Percentiles rank a stretch among this genome's conserved stretches.
phyloP scores from a whole-genome alignment of 2,113 vertebrate genomes.

The Nipponia nippon region DNA sequence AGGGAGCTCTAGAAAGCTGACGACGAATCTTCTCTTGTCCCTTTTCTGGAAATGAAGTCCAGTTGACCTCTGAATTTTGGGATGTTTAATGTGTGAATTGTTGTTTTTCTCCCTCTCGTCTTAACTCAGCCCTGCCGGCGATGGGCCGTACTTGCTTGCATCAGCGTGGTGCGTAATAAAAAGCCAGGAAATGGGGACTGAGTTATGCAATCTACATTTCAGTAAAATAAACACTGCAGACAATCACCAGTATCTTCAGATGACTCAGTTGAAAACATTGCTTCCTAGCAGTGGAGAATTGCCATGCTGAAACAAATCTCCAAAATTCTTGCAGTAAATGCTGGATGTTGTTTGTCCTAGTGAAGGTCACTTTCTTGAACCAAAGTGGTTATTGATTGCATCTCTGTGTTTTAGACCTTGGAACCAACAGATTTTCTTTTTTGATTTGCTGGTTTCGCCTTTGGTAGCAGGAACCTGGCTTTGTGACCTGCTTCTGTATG shows the following conservation, averaged over 20 bases:
- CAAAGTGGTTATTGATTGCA: not conserved
- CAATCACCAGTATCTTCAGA: constrained; percentile 32
- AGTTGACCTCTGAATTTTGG: not conserved
- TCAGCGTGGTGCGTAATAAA: not conserved
- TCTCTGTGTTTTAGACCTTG: not conserved
- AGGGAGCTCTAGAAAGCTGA: constrained; percentile 18
- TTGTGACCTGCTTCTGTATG: not conserved
- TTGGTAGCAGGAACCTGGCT: not conserved
- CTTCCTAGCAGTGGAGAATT: constrained; percentile 10
- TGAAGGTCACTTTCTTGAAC: not conserved
- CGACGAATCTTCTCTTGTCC: not conserved
- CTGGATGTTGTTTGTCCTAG: not conserved
- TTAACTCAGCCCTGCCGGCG: not conserved
- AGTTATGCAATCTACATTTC: constrained; percentile 18
- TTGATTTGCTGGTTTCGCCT: not conserved
- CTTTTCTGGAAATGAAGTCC: not conserved
- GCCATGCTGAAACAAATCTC: not conserved
- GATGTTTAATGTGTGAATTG: not conserved
- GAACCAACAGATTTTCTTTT: not conserved
- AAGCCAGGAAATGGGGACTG: constrained; percentile 43
- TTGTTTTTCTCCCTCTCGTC: not conserved
- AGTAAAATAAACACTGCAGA: constrained; percentile 34
- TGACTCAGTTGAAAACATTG: constrained; percentile 40
- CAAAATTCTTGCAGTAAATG: not conserved
- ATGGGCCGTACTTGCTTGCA: not conserved